Base-by-base conservation (phyloP, 2,888 invertebrate genomes). In the Ichneumoninae sp. region DNA sequence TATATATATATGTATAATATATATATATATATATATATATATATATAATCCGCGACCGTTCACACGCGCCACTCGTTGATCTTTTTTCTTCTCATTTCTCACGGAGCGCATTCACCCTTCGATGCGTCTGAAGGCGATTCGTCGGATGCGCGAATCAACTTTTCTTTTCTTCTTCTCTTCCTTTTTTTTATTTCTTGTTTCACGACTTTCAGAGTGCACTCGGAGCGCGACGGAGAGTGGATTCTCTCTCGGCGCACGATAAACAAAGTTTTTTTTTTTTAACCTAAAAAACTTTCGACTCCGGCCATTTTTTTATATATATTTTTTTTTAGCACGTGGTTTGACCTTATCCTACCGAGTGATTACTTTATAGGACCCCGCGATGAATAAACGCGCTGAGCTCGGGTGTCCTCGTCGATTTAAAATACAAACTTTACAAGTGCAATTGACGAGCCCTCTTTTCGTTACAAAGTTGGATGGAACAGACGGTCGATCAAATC, bases 391-490 rank as follows among this genome's bases (percentile, higher is more conserved):
- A 30, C 62, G 62, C 62, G 30, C 13, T 16, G 62, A 62, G 5
- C 62, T 30, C 62, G 62, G 57, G 26, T 69, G 60, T 82, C 69
- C 74, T 72, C 80, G 72, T 80, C 72, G 82, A 84, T 82, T 84
- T 62, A 80, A 82, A 80, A 82, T 85, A 85, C 85, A 82, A 85
- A 82, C 82, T 85, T 85, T 85, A 85, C 85, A 85, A 85, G 85
- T 85, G 85, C 85, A 85, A 85, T 85, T 85, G 85, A 85, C 85
- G 84, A 82, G 78, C 60, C 40, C 52, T 52, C 57, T 40, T 69
- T 50, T 33, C 84, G 80, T 82, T 87, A 70, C 82, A 83, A 82
- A 80, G 80, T 82, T 87, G 87, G 84, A 87, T 86, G 86, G 86
- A 87, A 86, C 80, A 78, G 80, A 80, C 74, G 81, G 74, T 80